Conservation (phyloP, 92 coral and sea anemone genomes). For the Porites divaricata region DNA sequence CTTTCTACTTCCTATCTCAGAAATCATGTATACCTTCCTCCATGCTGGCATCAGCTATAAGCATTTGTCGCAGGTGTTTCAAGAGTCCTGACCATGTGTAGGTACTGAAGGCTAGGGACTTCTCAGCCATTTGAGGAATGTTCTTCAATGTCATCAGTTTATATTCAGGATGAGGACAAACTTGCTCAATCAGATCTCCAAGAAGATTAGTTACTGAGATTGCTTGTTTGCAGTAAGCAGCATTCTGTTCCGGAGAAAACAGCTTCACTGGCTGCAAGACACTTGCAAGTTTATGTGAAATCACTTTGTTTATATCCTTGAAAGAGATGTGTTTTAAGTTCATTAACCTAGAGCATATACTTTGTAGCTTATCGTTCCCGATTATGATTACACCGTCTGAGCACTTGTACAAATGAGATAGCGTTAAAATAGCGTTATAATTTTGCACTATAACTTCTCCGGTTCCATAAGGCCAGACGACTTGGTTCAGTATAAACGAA, state of each 20-base stretch:
- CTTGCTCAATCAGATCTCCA: constrained; percentile 86
- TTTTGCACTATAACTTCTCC: constrained; percentile 99
- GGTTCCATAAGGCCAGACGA: constrained; percentile 95
- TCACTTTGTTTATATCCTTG: constrained; percentile 90
- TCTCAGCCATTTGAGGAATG: constrained; percentile 94
- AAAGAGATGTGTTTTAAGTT: constrained; percentile 92
- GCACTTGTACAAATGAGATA: constrained; percentile 89
- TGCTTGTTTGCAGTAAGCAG: constrained; percentile 45
- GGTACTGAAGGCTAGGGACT: constrained; percentile 90
- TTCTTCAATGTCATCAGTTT: constrained; percentile 85
- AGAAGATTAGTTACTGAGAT: constrained; percentile 68
- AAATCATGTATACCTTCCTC: constrained; percentile 82
- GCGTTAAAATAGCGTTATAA: constrained; percentile 90
- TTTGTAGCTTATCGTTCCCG: constrained; percentile 94
- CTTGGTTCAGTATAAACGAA: constrained; percentile 91
- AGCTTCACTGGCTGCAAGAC: constrained; percentile 87
- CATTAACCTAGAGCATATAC: constrained; percentile 84
- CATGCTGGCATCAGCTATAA: constrained; percentile 99
- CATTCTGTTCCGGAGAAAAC: constrained; percentile 64
- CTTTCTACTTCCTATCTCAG: neutral
- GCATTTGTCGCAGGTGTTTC: constrained; percentile 94
- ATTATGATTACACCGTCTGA: constrained; percentile 92
- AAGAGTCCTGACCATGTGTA: constrained; percentile 91
- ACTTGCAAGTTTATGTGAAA: constrained; percentile 92
- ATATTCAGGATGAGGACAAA: constrained; percentile 96